These are phyloP conservation scores for Drosophila heteroneura DNA, from an alignment of 2,888 invertebrate genomes.

Conservation along the genomic window DNA sequence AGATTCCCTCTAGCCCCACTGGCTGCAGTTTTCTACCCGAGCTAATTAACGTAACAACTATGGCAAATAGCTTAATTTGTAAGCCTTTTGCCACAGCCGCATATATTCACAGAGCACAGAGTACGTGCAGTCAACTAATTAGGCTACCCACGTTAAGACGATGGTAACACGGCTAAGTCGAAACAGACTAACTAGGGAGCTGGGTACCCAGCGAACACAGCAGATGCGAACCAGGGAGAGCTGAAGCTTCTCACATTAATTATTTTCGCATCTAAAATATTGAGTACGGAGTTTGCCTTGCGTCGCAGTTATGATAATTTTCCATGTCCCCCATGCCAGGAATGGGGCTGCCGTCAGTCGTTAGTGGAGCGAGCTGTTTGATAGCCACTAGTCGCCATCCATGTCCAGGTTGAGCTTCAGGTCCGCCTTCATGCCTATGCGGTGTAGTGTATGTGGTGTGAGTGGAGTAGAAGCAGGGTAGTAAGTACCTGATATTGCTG, in stretches of 20 bases:
- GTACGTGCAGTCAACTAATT: constrained; percentile 72
- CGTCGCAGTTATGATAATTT: constrained; percentile 73
- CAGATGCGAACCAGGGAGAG: not conserved
- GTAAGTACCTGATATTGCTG: constrained; percentile 67
- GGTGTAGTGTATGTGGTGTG: constrained; percentile 1
- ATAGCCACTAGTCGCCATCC: constrained; percentile 7
- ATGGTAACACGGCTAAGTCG: constrained; percentile 36
- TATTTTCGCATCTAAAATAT: constrained; percentile 74
- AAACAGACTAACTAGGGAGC: not conserved
- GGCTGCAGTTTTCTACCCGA: constrained; percentile 10
- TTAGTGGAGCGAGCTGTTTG: constrained; percentile 26
- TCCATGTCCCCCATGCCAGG: constrained; percentile 7
- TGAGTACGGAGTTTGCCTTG: constrained; percentile 52
- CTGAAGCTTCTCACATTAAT: constrained; percentile 76
- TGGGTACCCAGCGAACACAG: not conserved
- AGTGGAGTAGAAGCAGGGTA: not conserved
- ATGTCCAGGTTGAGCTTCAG: constrained; percentile 13
- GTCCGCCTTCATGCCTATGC: constrained; percentile 9
- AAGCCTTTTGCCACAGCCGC: constrained; percentile 44
- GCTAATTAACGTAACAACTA: constrained; percentile 62
- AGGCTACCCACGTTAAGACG: constrained; percentile 54
- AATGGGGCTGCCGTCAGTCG: constrained; percentile 1
- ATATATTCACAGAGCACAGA: constrained; percentile 8
- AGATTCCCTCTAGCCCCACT: too few relatives aligned
- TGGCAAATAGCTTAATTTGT: constrained; percentile 76